Evolutionary conservation across 2,888 invertebrate genomes (phyloP).

Genomic region (Pecten maximus): DNA sequence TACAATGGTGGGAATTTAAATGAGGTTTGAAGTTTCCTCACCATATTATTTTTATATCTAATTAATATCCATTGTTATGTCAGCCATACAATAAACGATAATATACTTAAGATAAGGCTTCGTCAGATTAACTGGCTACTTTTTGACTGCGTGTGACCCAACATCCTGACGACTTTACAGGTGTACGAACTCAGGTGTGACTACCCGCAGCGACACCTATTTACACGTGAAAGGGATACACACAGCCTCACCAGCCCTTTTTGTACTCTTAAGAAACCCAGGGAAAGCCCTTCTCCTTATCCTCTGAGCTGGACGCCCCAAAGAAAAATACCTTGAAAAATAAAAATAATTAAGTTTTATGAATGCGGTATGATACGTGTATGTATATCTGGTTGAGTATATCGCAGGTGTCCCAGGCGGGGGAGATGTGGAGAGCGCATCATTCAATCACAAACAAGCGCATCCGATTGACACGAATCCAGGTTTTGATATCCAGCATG

Average conservation of each 20-base stretch:
- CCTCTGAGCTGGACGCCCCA: slow-evolving; percentile 5
- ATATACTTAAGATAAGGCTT: no score
- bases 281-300: neutral
- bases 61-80: no score
- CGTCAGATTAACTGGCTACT: neutral
- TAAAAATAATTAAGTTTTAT: slow-evolving; percentile 27
- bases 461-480: neutral
- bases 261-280: slow-evolving; percentile 4
- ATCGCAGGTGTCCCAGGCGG: slow-evolving; percentile 9
- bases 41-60: no score
- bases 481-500: neutral
- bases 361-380: slow-evolving; percentile 10
- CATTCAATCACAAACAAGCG: neutral
- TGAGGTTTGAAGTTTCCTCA: no score
- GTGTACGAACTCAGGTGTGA: slow-evolving; percentile 10
- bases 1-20: no score
- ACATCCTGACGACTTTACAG: neutral
- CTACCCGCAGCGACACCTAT: slow-evolving; percentile 28
- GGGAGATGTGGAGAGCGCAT: neutral
- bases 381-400: neutral
- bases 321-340: slow-evolving; percentile 30
- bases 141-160: neutral
- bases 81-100: no score
- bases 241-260: neutral
- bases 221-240: slow-evolving; percentile 30